Conservation (phyloP, 2,888 invertebrate species). For the Xestia rhomboidea region DNA sequence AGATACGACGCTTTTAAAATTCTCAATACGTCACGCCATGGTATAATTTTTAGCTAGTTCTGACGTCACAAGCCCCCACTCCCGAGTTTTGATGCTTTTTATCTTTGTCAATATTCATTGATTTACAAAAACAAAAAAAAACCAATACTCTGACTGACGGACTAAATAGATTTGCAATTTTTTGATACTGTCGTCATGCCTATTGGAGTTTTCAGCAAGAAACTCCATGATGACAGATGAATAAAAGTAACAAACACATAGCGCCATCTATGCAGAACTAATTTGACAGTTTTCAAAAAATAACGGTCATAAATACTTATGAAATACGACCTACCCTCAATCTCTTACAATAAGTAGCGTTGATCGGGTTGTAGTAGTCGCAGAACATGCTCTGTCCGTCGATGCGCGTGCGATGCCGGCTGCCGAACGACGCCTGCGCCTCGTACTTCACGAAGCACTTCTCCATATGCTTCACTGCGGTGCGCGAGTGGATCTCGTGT, state of each 20-base stretch:
- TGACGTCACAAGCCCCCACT: too few species aligned
- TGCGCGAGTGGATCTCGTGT: slow-evolving; percentile 97
- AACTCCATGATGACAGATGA: neutral
- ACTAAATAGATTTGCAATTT: too few species aligned
- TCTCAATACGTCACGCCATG: too few species aligned
- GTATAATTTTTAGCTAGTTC: too few species aligned
- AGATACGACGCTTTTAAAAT: too few species aligned
- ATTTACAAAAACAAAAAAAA: too few species aligned
- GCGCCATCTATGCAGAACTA: neutral
- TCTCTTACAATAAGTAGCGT: slow-evolving; percentile 98
- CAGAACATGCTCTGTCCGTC: slow-evolving; percentile 99
- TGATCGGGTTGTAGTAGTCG: slow-evolving; percentile 97
- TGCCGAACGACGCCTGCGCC: slow-evolving; percentile 98
- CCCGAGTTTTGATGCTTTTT: too few species aligned
- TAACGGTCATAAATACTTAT: neutral
- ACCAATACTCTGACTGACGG: too few species aligned
- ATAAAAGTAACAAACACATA: neutral
- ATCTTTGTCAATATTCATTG: too few species aligned
- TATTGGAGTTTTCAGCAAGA: neutral
- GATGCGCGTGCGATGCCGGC: slow-evolving; percentile 97
- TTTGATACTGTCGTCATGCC: too few species aligned
- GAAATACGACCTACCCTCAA: slow-evolving; percentile 91
- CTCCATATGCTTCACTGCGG: slow-evolving; percentile 99
- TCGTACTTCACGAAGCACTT: slow-evolving; percentile 99
- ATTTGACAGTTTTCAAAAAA: neutral